These are phyloP conservation scores for Sebastiscus tertius DNA, from an alignment of 2,797 vertebrate genomes.

Conservation along the genomic window DNA sequence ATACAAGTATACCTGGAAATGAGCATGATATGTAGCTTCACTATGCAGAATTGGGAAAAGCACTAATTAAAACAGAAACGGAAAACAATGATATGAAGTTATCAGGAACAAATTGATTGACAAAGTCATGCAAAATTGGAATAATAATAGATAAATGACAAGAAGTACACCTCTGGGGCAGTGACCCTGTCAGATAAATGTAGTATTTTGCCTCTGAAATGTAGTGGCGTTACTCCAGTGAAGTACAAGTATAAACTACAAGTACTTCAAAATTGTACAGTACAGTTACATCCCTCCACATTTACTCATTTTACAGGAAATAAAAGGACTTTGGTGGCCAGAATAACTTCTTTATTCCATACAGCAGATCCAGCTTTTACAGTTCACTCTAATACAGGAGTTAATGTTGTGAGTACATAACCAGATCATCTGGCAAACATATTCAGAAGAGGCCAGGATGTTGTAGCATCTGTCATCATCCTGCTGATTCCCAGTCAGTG, in stretches of 20 bases:
- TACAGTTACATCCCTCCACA: not conserved
- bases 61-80: no score
- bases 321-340: not conserved
- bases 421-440: not conserved
- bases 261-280: not conserved
- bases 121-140: not conserved
- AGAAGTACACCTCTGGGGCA: fast-evolving
- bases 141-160: not conserved
- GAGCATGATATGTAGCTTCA: no score
- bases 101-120: no score
- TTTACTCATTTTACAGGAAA: not conserved
- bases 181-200: not conserved
- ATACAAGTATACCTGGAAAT: no score
- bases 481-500: not conserved
- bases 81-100: no score
- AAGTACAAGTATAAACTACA: no score
- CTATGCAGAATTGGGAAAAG: no score
- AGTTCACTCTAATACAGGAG: not conserved
- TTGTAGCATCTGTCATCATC: not conserved
- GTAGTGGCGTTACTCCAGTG: not conserved
- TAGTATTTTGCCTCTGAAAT: not conserved
- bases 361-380: not conserved
- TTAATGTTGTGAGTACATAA: not conserved
- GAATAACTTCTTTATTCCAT: not conserved
- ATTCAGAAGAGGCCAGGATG: not conserved